Evolutionary conservation across 1,140 invertebrate species (phyloP), one percentile per base, ranked within the genome.

Genomic region (Scaptomyza graminum): DNA sequence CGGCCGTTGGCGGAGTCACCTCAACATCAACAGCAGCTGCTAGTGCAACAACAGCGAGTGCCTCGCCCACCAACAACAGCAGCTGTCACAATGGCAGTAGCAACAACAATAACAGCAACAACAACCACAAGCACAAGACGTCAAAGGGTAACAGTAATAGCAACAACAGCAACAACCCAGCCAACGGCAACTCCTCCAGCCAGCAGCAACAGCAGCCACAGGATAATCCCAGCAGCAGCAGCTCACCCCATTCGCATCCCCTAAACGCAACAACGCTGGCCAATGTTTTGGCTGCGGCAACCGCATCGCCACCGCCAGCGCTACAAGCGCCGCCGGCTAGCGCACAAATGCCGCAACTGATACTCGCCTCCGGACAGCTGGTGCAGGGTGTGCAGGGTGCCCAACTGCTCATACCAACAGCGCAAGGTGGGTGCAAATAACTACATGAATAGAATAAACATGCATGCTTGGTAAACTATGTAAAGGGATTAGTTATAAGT

Each of bases 351-450:
- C 91, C 91, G 63, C 91, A 91, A 74, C 79, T 92, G 76, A 97
- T 98, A 90, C 94, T 98, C 74, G 96, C 96, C 49, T 97, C 97
- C 64, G 97, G 97, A 67, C 96, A 98, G 92, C 94, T 97, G 79
- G 95, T 97, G 52, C 96, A 97, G 92, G 96, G 97, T 62, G 97
- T 98, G 76, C 97, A 97, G 92, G 97, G 97, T 8, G 97, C 97
- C 67, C 97, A 98, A 92, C 94, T 98, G 59, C 94, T 98, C 65
- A 98, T 98, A 92, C 97, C 97, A 47, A 98, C 97, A 15, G 97
- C 97, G 41, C 97, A 98, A 95, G 97, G 97, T 98, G 93, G 76
- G 75, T 74, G 37, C 39, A 9, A 22, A 22, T 22, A 22, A 22
- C 18, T 3, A 22, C 18, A 22, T 22, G 18, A 22, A 22, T 46